These are phyloP conservation scores for Cetoscarus ocellatus DNA, from an alignment of 2,797 vertebrate genomes.

Conservation along the genomic window DNA sequence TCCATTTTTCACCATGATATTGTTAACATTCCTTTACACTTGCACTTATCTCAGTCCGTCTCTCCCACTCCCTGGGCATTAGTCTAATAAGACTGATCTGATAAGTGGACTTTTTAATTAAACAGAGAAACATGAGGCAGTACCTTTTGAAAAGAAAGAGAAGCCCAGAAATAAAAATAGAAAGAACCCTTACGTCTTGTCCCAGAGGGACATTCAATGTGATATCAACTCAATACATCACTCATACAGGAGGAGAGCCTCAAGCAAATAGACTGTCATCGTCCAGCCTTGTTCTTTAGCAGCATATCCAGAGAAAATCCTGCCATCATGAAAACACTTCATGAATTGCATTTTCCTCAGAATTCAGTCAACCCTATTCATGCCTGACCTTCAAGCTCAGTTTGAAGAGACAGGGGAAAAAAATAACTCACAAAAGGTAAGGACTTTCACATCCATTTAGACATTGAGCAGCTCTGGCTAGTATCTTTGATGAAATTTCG, in stretches of 20 bases:
- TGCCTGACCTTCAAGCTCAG: background rate
- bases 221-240: slow-evolving; percentile 42
- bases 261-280: slow-evolving; percentile 11
- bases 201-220: slow-evolving; percentile 36
- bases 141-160: slow-evolving; percentile 31
- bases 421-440: background rate
- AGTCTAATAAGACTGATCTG: slow-evolving; percentile 53
- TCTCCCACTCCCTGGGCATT: slow-evolving; percentile 24
- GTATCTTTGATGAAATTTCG: background rate
- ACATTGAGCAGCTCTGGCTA: background rate
- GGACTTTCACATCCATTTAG: background rate
- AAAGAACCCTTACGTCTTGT: slow-evolving; percentile 32
- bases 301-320: slow-evolving; percentile 8
- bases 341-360: background rate
- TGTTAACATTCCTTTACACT: slow-evolving; percentile 46
- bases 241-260: slow-evolving; percentile 35
- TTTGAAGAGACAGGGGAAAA: background rate
- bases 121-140: slow-evolving; percentile 28
- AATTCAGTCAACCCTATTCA: slow-evolving; percentile 1
- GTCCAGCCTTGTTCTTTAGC: slow-evolving; percentile 19
- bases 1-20: slow-evolving; percentile 6
- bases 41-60: slow-evolving; percentile 31
- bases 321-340: background rate
- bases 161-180: slow-evolving; percentile 27
- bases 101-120: slow-evolving; percentile 65